Evolutionary conservation across 2,888 invertebrate species (phyloP), one percentile per base, ranked within the genome.

Genomic region (Trissoscelio sp.): DNA sequence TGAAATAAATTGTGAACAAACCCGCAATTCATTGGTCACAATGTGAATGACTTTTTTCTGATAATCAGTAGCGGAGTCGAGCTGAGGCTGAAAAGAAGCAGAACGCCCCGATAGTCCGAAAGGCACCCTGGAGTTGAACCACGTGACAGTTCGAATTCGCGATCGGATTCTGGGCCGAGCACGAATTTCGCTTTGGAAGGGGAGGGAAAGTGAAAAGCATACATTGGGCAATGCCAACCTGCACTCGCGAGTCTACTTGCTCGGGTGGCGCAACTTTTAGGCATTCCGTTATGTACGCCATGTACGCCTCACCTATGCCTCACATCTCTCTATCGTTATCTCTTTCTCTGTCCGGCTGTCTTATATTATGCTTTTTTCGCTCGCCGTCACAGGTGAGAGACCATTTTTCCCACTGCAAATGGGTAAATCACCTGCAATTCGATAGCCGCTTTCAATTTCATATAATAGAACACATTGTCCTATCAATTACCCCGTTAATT

Each of bases 251-350:
- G 83, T 81, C 85, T 85, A 85, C 86, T 85, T 67, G 79, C 64
- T 67, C 48, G 62, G 79, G 79, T 91, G 90, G 87, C 87, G 91
- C 89, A 91, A 91, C 84, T 88, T 89, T 91, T 90, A 88, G 90
- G 88, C 88, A 91, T 91, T 90, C 89, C 89, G 79, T 86, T 88
- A 73, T 79, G 70, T 55, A 75, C 57, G 74, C 62, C 69, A 57
- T 66, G 78, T 74, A 79, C 79, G 80, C 80, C 82, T 79, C 82
- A 77, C 77, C 73, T 78, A 67, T 74, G 74, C 70, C n/a, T n/a
- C 67, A 69, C 66, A 3, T 53, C 24, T 34, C 22, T 67, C 75
- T 75, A 58, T 78, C 70, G 12, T 64, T 48, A 64, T 58, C 66
- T 72, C 42, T 57, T 34, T 66, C 67, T 51, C 53, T 28, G 51